A percentile compares a stretch with the other conserved stretches of the same genome.
phyloP scores from a whole-genome alignment of 2,888 invertebrate genomes.

The Leptinotarsa rubiginosa region DNA sequence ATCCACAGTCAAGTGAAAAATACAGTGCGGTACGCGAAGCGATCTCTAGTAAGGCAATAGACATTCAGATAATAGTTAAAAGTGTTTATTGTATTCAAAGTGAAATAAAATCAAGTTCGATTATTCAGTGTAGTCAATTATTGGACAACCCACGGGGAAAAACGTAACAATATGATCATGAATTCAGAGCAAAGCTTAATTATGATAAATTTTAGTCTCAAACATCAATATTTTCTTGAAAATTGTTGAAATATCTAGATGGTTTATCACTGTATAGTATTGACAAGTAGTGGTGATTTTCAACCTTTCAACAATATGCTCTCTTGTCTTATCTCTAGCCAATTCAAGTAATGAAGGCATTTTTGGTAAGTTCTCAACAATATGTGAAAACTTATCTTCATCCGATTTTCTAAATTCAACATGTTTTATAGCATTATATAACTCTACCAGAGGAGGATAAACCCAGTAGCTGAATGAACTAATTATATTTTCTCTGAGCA shows the following conservation, averaged over 20 bases:
- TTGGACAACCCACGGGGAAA: too few relatives aligned
- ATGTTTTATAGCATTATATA: not conserved
- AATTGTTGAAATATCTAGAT: conserved; percentile 44
- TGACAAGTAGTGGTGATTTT: conserved; percentile 44
- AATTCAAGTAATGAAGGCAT: conserved; percentile 55
- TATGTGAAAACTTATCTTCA: conserved; percentile 2
- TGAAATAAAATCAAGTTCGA: too few relatives aligned
- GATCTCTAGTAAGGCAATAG: too few relatives aligned
- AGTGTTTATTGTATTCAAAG: too few relatives aligned
- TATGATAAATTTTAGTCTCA: conserved; percentile 40
- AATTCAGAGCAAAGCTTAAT: too few relatives aligned
- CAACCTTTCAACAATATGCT: conserved; percentile 45
- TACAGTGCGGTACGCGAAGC: too few relatives aligned
- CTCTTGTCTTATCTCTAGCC: conserved; percentile 50
- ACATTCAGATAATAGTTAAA: too few relatives aligned
- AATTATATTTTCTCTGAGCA: conserved; percentile 32
- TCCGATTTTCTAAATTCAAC: not conserved
- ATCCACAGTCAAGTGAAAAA: too few relatives aligned
- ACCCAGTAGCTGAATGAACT: conserved; percentile 32
- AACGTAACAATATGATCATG: too few relatives aligned
- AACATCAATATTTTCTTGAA: conserved; percentile 53
- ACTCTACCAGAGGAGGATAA: conserved; percentile 26
- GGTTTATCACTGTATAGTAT: conserved; percentile 48
- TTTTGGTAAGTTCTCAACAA: conserved; percentile 25
- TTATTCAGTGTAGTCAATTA: too few relatives aligned